Conservation (phyloP, 2,113 vertebrate genomes). For the Psilopsiagon aurifrons region DNA sequence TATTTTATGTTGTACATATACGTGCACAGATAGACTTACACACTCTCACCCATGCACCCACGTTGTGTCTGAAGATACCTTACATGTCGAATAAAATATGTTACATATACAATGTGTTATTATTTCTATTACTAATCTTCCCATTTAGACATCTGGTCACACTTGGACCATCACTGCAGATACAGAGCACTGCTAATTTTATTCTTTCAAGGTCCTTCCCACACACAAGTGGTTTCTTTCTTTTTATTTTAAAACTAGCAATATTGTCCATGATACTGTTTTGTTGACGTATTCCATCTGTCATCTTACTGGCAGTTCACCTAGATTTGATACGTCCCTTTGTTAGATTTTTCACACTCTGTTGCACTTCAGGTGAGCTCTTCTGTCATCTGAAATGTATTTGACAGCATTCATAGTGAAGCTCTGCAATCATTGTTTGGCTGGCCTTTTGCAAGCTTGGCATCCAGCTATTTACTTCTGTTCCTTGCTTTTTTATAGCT, state of each 20-base stretch:
- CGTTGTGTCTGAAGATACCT: not conserved
- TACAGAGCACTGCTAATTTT: not conserved
- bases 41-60: not conserved
- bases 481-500: not conserved
- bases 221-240: not conserved
- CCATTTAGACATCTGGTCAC: not conserved
- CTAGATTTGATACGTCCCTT: not conserved
- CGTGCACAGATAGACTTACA: not conserved
- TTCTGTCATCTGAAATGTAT: not conserved
- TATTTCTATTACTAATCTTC: not conserved
- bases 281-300: not conserved
- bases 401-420: conserved; percentile 2
- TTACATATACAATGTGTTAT: not conserved
- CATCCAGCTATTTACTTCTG: not conserved
- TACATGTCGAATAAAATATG: not conserved
- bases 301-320: not conserved
- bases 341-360: not conserved
- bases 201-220: not conserved
- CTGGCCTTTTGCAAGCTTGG: not conserved
- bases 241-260: not conserved
- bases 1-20: not conserved
- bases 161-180: not conserved
- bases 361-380: not conserved
- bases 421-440: not conserved
- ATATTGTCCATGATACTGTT: not conserved